A percentile compares a stretch with the other conserved stretches of the same genome.
Evolutionary conservation across 1,140 invertebrate species (phyloP).

Genomic region (Drosophila gunungcola): DNA sequence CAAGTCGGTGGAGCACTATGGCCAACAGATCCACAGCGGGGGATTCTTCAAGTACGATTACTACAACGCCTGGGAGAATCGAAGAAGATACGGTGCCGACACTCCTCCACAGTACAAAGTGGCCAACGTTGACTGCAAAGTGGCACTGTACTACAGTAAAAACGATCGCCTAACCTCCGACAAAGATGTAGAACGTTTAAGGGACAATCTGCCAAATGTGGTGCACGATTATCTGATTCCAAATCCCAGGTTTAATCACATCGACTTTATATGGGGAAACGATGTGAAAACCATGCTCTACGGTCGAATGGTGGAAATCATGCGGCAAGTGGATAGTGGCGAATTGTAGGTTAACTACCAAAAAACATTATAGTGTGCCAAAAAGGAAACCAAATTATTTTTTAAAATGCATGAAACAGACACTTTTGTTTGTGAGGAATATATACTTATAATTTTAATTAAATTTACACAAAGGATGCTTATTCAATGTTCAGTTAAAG

Average conservation of each 20-base stretch:
- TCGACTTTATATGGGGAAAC: conserved; percentile 86
- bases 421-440: neutral
- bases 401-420: neutral
- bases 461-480: neutral
- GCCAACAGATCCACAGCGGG: conserved; percentile 43
- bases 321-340: conserved; percentile 60
- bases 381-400: neutral
- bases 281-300: conserved; percentile 84
- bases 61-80: conserved; percentile 28
- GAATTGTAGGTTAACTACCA: conserved; percentile 15
- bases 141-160: conserved; percentile 58
- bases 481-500: no score
- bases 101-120: conserved; percentile 55
- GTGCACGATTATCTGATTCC: conserved; percentile 82
- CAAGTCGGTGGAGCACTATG: conserved; percentile 46
- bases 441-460: neutral
- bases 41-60: conserved; percentile 59
- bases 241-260: conserved; percentile 85
- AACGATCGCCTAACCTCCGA: conserved; percentile 48
- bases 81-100: conserved; percentile 18
- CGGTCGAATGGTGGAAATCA: conserved; percentile 77
- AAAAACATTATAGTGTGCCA: neutral
- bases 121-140: conserved; percentile 57
- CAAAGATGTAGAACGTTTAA: conserved; percentile 74
- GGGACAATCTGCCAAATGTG: conserved; percentile 82